Base-by-base conservation (phyloP, 2,797 vertebrate species). In the Phylloscopus collybita region DNA sequence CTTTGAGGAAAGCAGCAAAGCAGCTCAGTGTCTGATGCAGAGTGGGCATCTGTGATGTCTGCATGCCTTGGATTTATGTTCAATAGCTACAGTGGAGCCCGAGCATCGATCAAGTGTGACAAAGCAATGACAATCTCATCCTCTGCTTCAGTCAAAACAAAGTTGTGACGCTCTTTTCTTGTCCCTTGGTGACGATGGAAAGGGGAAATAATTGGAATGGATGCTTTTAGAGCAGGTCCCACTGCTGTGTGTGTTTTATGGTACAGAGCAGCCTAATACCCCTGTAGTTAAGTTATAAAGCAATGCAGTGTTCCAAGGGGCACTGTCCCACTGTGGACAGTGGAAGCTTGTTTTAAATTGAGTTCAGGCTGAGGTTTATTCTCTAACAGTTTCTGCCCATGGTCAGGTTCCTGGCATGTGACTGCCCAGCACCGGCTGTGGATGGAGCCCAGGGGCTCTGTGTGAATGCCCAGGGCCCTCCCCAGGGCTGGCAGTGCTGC, bases 121-220 rank as follows among this genome's bases (percentile, higher is more conserved):
- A 80, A 56, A 88, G 73, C 70, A 71, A 19, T 8, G 56, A 14
- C 67, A 23, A 18, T 45, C 79, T 75, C 86, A 32, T 81, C 54
- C 29, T 70, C 64, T 59, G 0, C 40, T 69, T 60, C 61, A 73
- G 44, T 78, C 79, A 74, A 66, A 94, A 56, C 70, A 50, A 74
- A 88, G 59, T 51, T 8, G 7, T 97, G 97, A 96, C 80, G 61
- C 40, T 20, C 70, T 81, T 82, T 70, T 56, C 82, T 94, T 90
- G 86, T 87, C 54, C 83, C 85, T 96, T 34, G 80, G 74, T 56
- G 88, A 19, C 21, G 23, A 25, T 16, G 82, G 79, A 29, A 50
- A 49, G 51, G 82, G 59, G 40, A 79, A 80, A 29, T 45, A 36
- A 66, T 82, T 44, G 20, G 54, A 66, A 17, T 30, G 44, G 85